Percentiles rank a stretch among this genome's conserved stretches.
Conservation (phyloP, 2,113 vertebrate species). For the Eudyptes chrysolophus region DNA sequence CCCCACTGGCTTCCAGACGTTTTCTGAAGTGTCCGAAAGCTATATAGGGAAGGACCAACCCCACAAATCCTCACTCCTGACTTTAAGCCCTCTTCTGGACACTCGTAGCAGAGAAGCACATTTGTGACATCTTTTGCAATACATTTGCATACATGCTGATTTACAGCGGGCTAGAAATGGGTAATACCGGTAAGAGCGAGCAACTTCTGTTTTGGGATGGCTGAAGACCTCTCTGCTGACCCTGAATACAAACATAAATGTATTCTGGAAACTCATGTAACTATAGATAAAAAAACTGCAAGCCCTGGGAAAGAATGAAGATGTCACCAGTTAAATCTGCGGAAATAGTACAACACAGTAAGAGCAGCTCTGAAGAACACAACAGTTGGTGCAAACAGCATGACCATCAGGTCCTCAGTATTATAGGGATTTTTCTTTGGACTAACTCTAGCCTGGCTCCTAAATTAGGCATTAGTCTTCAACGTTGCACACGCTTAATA, state of each 20-base stretch:
- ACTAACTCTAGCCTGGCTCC: background rate
- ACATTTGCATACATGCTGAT: background rate
- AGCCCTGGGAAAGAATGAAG: background rate
- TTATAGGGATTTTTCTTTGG: background rate
- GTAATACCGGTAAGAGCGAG: background rate
- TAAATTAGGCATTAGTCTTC: background rate
- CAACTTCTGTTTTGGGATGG: background rate
- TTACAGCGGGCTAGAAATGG: rapidly evolving
- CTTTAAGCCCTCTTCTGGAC: background rate
- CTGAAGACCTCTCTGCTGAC: background rate
- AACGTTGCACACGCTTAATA: background rate
- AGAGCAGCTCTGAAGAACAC: background rate
- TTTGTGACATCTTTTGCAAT: background rate
- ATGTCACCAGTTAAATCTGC: background rate
- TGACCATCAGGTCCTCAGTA: background rate
- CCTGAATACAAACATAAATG: background rate
- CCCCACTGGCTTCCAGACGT: background rate
- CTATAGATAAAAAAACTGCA: background rate
- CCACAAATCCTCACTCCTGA: background rate
- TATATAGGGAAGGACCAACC: background rate
- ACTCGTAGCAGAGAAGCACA: background rate
- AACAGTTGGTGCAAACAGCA: background rate
- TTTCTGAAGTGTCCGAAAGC: background rate
- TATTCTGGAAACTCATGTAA: background rate
- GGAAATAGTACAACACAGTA: background rate